Evolutionary conservation across 2,797 vertebrate genomes (phyloP).

Genomic region (Crypturellus tataupa): DNA sequence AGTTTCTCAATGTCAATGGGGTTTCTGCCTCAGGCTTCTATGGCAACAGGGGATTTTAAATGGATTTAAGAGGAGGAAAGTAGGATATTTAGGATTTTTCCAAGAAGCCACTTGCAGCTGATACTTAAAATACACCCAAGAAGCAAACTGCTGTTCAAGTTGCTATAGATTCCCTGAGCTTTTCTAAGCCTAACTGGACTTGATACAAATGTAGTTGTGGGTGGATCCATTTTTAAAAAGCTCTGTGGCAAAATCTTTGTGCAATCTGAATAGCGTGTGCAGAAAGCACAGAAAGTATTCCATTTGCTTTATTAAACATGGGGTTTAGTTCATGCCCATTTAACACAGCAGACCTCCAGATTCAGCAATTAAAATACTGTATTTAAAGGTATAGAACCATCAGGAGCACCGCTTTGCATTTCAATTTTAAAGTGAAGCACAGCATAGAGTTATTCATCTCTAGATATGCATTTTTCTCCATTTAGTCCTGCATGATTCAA

Average conservation of each 20-base stretch:
- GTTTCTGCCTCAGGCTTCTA: background rate
- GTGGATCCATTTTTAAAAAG: conserved; percentile 61
- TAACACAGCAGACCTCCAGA: conserved; percentile 10
- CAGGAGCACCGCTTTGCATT: background rate
- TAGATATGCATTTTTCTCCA: background rate
- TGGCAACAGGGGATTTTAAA: background rate
- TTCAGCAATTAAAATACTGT: background rate
- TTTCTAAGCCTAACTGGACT: conserved; percentile 24
- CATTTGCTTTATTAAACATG: conserved; percentile 1
- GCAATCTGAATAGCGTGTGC: conserved; percentile 55
- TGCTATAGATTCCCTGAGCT: conserved; percentile 49
- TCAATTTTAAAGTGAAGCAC: background rate
- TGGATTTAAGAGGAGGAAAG: background rate
- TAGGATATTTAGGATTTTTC: background rate
- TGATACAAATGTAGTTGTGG: conserved; percentile 48
- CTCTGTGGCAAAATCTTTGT: conserved; percentile 32
- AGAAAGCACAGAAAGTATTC: conserved; percentile 48
- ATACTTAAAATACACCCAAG: background rate
- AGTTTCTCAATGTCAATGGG: background rate
- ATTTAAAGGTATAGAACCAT: background rate
- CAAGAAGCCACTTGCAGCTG: conserved; percentile 3
- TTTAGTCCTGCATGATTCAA: background rate
- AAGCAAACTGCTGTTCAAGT: conserved; percentile 29
- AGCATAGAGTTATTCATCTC: background rate
- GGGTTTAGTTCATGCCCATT: background rate